Percentiles rank a stretch among this genome's conserved stretches.
Conservation (phyloP, 92 coral and sea anemone genomes). For the Siderastrea radians region DNA sequence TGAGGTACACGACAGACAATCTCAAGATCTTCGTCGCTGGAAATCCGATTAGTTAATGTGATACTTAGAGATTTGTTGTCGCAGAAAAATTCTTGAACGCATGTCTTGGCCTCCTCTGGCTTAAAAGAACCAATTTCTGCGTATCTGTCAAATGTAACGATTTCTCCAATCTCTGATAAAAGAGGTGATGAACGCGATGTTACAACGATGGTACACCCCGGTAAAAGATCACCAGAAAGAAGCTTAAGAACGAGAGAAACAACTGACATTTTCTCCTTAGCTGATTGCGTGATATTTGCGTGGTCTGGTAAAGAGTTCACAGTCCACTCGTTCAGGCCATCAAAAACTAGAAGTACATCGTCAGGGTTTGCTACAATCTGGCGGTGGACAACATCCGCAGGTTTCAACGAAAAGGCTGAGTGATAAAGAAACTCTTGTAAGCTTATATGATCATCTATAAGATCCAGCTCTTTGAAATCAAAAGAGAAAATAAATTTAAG, state of each 20-base stretch:
- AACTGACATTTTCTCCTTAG: conserved; percentile 21
- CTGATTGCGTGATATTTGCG: background rate
- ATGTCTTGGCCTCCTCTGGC: conserved; percentile 26
- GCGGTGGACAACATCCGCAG: conserved; percentile 9
- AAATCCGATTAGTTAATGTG: conserved; percentile 27
- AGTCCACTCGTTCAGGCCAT: conserved; percentile 63
- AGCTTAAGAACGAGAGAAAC: conserved; percentile 40
- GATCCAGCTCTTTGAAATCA: conserved; percentile 50
- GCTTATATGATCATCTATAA: conserved; percentile 17
- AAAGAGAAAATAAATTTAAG: conserved; percentile 55
- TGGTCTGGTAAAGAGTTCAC: conserved; percentile 4
- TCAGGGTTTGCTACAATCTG: conserved; percentile 36
- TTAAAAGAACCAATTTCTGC: conserved; percentile 40
- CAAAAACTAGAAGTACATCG: conserved; percentile 57
- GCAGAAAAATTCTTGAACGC: conserved; percentile 34
- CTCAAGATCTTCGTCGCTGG: conserved; percentile 33
- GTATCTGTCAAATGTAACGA: conserved; percentile 31
- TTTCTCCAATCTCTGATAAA: conserved; percentile 17
- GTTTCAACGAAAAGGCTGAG: conserved; percentile 8
- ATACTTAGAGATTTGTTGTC: conserved; percentile 16
- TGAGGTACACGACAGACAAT: conserved; percentile 59
- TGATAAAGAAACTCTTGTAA: conserved; percentile 33
- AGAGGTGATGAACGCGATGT: conserved; percentile 59
- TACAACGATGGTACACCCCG: conserved; percentile 54
- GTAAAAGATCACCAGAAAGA: conserved; percentile 58